Conservation (phyloP, 1,140 invertebrate genomes). For the Dendrolimus kikuchii region DNA sequence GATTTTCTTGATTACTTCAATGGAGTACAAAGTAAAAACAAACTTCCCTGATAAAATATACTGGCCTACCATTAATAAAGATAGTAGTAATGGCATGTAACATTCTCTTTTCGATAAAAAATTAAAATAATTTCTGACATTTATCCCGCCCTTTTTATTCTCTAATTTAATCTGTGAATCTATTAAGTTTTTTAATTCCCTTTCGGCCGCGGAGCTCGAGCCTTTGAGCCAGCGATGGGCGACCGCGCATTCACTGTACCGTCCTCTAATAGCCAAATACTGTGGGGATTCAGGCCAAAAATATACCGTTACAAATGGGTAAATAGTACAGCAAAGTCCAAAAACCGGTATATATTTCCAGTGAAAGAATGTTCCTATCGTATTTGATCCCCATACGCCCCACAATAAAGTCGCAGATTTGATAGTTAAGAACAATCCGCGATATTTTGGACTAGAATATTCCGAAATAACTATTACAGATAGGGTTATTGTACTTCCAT, state of each 20-base stretch:
- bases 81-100: neutral
- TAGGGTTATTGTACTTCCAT: slow-evolving; percentile 2
- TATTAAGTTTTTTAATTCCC: slow-evolving; percentile 16
- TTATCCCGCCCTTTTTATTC: neutral
- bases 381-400: slow-evolving; percentile 18
- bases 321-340: slow-evolving; percentile 8
- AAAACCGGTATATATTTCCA: slow-evolving; percentile 12
- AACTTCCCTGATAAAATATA: slow-evolving; percentile 28
- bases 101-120: neutral
- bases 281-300: slow-evolving; percentile 10
- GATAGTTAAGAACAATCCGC: slow-evolving; percentile 13
- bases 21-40: slow-evolving; percentile 20
- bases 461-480: slow-evolving; percentile 10
- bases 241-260: slow-evolving; percentile 17
- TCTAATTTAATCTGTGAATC: slow-evolving; percentile 4
- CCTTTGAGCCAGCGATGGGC: slow-evolving; percentile 16
- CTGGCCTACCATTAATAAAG: neutral
- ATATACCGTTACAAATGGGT: slow-evolving; percentile 3
- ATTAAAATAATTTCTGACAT: slow-evolving; percentile 3
- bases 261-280: slow-evolving; percentile 21
- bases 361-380: slow-evolving; percentile 16
- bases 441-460: slow-evolving; percentile 13
- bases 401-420: slow-evolving; percentile 18
- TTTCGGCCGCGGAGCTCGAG: slow-evolving; percentile 7
- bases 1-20: slow-evolving; percentile 27